Percentiles rank a stretch among this genome's conserved stretches.
These are phyloP conservation scores for Pedetes capensis DNA, from an alignment of 2,113 vertebrate genomes.

Conservation along the genomic window DNA sequence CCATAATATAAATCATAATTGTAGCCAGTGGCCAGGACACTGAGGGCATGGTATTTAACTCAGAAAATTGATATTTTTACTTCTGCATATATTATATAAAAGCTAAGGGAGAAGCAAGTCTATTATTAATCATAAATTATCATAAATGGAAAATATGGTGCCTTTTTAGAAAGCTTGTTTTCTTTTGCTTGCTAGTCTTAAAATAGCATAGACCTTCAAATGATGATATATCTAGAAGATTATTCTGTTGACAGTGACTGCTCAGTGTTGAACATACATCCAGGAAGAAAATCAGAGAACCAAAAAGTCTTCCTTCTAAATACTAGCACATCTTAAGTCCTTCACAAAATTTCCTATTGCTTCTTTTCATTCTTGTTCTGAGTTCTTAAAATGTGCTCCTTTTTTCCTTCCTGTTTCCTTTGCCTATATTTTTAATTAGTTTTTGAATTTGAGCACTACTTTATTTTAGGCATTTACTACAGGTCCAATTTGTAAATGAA, in stretches of 20 bases:
- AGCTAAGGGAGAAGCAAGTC: slow-evolving; percentile 16
- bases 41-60: slow-evolving; percentile 48
- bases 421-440: not conserved
- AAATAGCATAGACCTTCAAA: slow-evolving; percentile 51
- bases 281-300: slow-evolving; percentile 6
- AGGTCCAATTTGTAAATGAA: slow-evolving; percentile 65
- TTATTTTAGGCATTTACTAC: slow-evolving; percentile 65
- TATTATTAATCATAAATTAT: not conserved
- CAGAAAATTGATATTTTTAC: not conserved
- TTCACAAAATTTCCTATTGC: not conserved
- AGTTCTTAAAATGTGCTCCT: not conserved
- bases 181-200: slow-evolving; percentile 51
- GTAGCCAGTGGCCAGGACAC: slow-evolving; percentile 25
- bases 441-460: slow-evolving; percentile 4
- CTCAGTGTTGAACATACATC: slow-evolving; percentile 18
- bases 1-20: slow-evolving; percentile 53
- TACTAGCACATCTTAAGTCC: not conserved
- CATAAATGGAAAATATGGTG: not conserved
- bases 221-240: not conserved
- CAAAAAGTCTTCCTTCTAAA: not conserved
- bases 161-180: slow-evolving; percentile 42
- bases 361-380: not conserved
- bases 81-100: not conserved
- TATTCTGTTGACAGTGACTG: not conserved
- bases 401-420: slow-evolving; percentile 46